Conservation (phyloP, 2,113 vertebrate genomes). For the Oenanthe melanoleuca region DNA sequence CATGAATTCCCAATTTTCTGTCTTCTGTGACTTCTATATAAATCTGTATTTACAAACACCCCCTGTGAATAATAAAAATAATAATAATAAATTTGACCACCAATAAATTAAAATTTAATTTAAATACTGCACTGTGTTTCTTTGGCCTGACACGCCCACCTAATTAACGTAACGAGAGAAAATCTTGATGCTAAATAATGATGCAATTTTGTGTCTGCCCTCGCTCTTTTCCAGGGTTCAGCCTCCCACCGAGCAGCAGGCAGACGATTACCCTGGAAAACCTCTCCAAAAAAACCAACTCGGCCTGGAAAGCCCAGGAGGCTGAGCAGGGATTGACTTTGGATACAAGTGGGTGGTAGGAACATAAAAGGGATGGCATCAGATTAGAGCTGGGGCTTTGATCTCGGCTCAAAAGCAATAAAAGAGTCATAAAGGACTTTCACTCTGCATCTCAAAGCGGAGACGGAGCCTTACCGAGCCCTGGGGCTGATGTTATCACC, state of each 20-base stretch:
- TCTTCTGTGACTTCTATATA: neutral
- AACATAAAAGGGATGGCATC: constrained; percentile 66
- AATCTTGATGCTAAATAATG: neutral
- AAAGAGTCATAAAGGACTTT: constrained; percentile 65
- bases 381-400: constrained; percentile 63
- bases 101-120: neutral
- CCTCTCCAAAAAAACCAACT: neutral
- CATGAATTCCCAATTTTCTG: neutral
- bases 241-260: neutral
- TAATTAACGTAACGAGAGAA: neutral
- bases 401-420: constrained; percentile 28
- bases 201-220: constrained; percentile 27
- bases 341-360: constrained; percentile 53
- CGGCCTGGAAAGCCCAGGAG: neutral
- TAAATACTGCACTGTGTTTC: neutral
- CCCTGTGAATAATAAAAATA: neutral
- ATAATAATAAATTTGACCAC: neutral
- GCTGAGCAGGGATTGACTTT: neutral
- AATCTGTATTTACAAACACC: neutral
- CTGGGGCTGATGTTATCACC: constrained; percentile 37
- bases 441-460: constrained; percentile 37
- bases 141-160: neutral
- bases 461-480: neutral
- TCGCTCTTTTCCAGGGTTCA: neutral
- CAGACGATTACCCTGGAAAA: constrained; percentile 52